Evolutionary conservation across 2,888 invertebrate genomes (phyloP).

Genomic region (Matsumyia berberina): DNA sequence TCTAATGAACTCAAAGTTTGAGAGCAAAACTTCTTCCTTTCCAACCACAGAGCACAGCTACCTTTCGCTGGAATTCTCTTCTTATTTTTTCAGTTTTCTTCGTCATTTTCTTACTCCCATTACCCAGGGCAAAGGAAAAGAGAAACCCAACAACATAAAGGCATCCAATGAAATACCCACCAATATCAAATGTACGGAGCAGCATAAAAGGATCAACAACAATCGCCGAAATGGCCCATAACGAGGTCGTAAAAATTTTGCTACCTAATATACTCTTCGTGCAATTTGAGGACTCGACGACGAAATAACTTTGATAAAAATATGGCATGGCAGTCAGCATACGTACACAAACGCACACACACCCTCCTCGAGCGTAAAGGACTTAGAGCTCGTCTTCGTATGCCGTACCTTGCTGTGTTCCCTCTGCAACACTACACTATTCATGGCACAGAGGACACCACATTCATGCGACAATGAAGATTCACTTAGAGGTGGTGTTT

Average conservation of each 20-base stretch:
- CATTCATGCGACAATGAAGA: conserved; percentile 69
- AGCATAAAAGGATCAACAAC: conserved; percentile 85
- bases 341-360: conserved; percentile 57
- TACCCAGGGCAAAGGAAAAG: conserved; percentile 42
- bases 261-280: conserved; percentile 84
- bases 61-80: conserved; percentile 20
- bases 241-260: conserved; percentile 85
- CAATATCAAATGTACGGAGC: conserved; percentile 73
- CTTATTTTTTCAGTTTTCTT: conserved; percentile 55
- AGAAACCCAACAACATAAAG: conserved; percentile 18
- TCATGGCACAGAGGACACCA: conserved; percentile 39
- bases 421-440: conserved; percentile 28
- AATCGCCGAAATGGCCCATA: conserved; percentile 85
- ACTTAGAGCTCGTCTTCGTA: conserved; percentile 31
- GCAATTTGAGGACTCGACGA: conserved; percentile 80
- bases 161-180: conserved; percentile 65
- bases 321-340: conserved; percentile 72
- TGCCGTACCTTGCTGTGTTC: neutral
- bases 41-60: neutral
- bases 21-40: conserved; percentile 36
- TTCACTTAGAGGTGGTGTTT: conserved; percentile 74
- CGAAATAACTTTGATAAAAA: conserved; percentile 76
- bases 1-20: conserved; percentile 55
- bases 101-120: conserved; percentile 51
- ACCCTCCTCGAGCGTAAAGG: conserved; percentile 26